A percentile compares a stretch with the other conserved stretches of the same genome.
Evolutionary conservation across 1,140 invertebrate genomes (phyloP).

Genomic region (Plodia interpunctella): DNA sequence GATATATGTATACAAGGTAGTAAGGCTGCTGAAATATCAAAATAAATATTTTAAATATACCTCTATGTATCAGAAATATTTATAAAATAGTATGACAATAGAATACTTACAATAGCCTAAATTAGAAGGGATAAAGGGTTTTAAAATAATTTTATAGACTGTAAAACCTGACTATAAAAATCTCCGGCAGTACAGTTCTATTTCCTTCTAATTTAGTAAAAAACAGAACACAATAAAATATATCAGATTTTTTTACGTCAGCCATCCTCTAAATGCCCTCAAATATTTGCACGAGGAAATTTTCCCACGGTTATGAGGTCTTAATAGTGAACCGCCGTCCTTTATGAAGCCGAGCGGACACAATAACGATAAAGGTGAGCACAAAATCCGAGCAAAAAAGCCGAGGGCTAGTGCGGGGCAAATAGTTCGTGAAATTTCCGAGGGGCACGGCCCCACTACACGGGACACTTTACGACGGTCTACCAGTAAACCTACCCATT

Average conservation of each 20-base stretch:
- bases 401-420: conserved; percentile 66
- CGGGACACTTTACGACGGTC: conserved; percentile 72
- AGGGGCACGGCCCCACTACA: conserved; percentile 52
- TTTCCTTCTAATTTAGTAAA: too few relatives aligned
- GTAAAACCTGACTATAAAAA: too few relatives aligned
- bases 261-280: neutral
- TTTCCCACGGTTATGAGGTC: conserved; percentile 75
- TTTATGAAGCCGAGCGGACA: conserved; percentile 73
- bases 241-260: conserved; percentile 11
- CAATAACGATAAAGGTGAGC: conserved; percentile 75
- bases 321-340: conserved; percentile 65
- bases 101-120: too few relatives aligned
- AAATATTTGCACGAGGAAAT: conserved; percentile 13
- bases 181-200: too few relatives aligned
- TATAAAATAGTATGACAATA: neutral
- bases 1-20: too few relatives aligned
- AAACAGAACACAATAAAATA: too few relatives aligned
- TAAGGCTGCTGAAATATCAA: too few relatives aligned
- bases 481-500: conserved; percentile 71
- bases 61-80: too few relatives aligned
- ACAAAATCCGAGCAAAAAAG: conserved; percentile 76
- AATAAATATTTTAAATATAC: too few relatives aligned
- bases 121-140: too few relatives aligned
- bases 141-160: too few relatives aligned
- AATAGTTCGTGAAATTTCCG: conserved; percentile 75